phyloP scores from a whole-genome alignment of 2,797 vertebrate species.

The Takifugu ocellatus region DNA sequence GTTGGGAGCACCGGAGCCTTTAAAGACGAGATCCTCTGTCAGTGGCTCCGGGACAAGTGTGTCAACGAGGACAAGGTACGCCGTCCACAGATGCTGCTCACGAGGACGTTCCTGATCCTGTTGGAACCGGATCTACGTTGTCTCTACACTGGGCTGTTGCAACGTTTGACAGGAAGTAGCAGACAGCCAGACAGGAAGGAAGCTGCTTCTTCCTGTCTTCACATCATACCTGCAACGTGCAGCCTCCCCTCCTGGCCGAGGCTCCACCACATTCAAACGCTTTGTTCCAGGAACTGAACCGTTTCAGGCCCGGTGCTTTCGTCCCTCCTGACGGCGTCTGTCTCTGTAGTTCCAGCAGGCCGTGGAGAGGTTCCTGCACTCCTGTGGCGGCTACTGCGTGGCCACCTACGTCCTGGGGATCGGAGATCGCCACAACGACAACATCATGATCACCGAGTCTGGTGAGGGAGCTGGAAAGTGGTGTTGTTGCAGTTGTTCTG shows the following conservation, averaged over 20 bases:
- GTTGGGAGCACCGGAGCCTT: slow-evolving; percentile 96
- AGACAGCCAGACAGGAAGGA: slow-evolving; percentile 59
- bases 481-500: no score
- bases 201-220: slow-evolving; percentile 53
- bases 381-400: slow-evolving; percentile 96
- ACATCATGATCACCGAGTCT: slow-evolving; percentile 98
- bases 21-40: slow-evolving; percentile 93
- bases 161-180: slow-evolving; percentile 36
- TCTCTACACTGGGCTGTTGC: no score
- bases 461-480: slow-evolving; percentile 70
- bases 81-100: no score
- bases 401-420: slow-evolving; percentile 98
- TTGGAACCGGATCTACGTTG: no score
- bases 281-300: no score
- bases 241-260: no score
- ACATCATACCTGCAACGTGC: not conserved
- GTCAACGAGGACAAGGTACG: slow-evolving; percentile 91
- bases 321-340: not conserved
- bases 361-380: slow-evolving; percentile 93
- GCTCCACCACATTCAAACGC: no score
- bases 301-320: not conserved
- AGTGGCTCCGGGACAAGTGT: slow-evolving; percentile 95
- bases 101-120: no score
- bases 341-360: slow-evolving; percentile 87
- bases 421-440: slow-evolving; percentile 97